Base-by-base conservation (phyloP, 2,797 vertebrate species). In the Novumbra hubbsi region DNA sequence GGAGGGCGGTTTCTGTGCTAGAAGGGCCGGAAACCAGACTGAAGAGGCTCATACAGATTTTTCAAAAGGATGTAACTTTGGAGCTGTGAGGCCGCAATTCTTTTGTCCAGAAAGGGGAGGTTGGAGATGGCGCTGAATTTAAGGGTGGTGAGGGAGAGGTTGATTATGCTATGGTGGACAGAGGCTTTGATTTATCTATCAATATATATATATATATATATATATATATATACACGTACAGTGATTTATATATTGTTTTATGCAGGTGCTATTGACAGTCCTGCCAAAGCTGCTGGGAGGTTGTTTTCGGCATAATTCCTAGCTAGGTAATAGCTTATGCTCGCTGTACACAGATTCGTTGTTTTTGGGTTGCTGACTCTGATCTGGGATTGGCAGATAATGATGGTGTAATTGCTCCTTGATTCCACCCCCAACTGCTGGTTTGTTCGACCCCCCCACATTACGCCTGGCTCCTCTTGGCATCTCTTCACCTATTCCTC, bases 221-320 rank as follows among this genome's bases (percentile, higher is more conserved):
- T 38, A 3, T 38, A 38, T 38, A 38, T 38, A 3, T 38, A 3
- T 38, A 38, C n/a, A n/a, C n/a, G n/a, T n/a, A 88, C 87, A 87
- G 85, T 85, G 88, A 91, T 89, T 87, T 88, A 83, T 91, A 90
- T 91, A 91, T 91, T 88, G 88, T 90, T 90, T 87, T 88, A 88
- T 89, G 86, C 73, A 17, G 81, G 83, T 80, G 89, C 89, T 88
- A 90, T 91, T 73, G 83, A 88, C 82, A 66, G 65, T 81, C 81
- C 77, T 83, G 88, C 81, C 52, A 85, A 79, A 80, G 87, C 85
- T 86, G 86, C 75, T 49, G 83, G 82, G 24, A 85, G 89, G 90
- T 88, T 72, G 67, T 86, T 89, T 90, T 88, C 75, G 79, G 66
- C 74, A 84, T 71, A 81, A 66, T 89, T 90, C 77, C 84, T 45